Evolutionary conservation across 1,140 invertebrate species (phyloP).

Genomic region (Argopecten irradians): DNA sequence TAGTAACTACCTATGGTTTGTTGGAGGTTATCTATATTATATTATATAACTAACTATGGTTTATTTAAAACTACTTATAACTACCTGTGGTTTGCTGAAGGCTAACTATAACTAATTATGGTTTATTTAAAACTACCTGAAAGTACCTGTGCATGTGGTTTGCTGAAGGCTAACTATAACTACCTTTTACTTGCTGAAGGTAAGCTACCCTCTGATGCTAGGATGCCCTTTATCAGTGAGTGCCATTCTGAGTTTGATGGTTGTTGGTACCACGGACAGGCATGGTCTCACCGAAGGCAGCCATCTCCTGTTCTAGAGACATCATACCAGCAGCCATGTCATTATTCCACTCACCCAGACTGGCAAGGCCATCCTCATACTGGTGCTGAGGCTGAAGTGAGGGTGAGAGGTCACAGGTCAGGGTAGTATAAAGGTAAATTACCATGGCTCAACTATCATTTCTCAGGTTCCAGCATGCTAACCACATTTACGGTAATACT

Average conservation of each 20-base stretch:
- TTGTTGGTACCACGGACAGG: constrained; percentile 44
- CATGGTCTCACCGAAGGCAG: constrained; percentile 70
- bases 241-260: constrained; percentile 26
- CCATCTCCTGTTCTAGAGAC: constrained; percentile 70
- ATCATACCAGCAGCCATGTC: constrained; percentile 74
- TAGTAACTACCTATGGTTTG: background rate
- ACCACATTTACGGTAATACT: background rate
- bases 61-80: background rate
- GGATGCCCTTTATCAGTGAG: background rate
- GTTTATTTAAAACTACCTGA: background rate
- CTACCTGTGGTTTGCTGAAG: background rate
- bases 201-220: background rate
- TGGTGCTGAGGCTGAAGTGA: background rate
- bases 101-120: background rate
- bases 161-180: background rate
- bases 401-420: background rate
- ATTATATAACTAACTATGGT: background rate
- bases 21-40: background rate
- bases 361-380: constrained; percentile 56
- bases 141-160: background rate
- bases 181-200: background rate
- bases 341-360: constrained; percentile 72
- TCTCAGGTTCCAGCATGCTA: background rate
- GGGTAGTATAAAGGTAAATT: background rate
- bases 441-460: no score